These are phyloP conservation scores for Drosophila setosimentum DNA, from an alignment of 2,888 invertebrate genomes.

Conservation along the genomic window DNA sequence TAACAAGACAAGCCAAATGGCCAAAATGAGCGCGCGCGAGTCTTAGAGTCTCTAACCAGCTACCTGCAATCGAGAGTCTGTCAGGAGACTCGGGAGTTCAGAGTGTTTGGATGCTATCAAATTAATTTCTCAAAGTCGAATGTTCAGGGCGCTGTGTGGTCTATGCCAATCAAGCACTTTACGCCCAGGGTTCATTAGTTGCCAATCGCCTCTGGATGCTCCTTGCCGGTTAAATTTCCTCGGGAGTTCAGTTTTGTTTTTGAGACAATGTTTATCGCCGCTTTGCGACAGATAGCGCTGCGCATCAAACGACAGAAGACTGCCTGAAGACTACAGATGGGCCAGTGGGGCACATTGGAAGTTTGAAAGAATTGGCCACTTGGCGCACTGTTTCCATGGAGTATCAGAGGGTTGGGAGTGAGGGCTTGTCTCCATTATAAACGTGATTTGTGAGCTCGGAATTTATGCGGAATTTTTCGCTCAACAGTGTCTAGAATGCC, in stretches of 20 bases:
- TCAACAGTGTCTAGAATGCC: slow-evolving; percentile 49
- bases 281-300: slow-evolving; percentile 56
- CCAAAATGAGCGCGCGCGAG: slow-evolving; percentile 48
- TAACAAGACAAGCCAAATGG: slow-evolving; percentile 75
- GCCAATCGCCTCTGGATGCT: background rate
- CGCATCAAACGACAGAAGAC: slow-evolving; percentile 26
- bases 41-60: slow-evolving; percentile 33
- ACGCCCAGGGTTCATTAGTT: slow-evolving; percentile 76
- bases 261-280: slow-evolving; percentile 52
- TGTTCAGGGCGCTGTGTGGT: slow-evolving; percentile 65
- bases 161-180: slow-evolving; percentile 81
- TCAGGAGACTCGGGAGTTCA: slow-evolving; percentile 1
- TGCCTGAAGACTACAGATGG: background rate
- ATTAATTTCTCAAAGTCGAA: slow-evolving; percentile 64
- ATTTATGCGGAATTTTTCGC: slow-evolving; percentile 64
- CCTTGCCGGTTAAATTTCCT: background rate
- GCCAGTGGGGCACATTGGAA: background rate
- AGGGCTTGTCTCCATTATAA: slow-evolving; percentile 62
- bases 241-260: slow-evolving; percentile 5
- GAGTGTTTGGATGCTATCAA: slow-evolving; percentile 60
- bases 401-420: background rate
- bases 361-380: slow-evolving; percentile 6
- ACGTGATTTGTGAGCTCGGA: slow-evolving; percentile 70
- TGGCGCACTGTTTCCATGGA: background rate
- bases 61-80: slow-evolving; percentile 36